Base-by-base conservation (phyloP, 2,797 vertebrate genomes). In the Corythornis leucogaster region DNA sequence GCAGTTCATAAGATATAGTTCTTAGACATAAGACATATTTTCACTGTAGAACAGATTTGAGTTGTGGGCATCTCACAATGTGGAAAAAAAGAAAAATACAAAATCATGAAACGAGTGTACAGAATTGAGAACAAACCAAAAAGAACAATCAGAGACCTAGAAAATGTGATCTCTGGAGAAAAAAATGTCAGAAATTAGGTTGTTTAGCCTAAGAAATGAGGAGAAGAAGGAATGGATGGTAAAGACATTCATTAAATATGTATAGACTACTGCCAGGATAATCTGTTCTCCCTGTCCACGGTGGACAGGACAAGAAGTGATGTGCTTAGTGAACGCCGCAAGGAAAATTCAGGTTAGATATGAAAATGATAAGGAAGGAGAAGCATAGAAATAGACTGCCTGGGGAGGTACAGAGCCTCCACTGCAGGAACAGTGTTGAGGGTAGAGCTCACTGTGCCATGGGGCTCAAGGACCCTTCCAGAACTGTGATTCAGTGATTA, bases 341-440 rank as follows among this genome's bases (percentile, higher is more conserved):
- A 91, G 68, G 43, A 94, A 88, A 79, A 59, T 45, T 92, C 85
- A 84, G 45, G 61, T 80, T 85, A 80, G 71, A 67, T 77, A 82
- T 74, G 63, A 80, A 92, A 91, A 87, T 68, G 12, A 35, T 83
- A 80, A 70, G 59, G 78, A 53, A 67, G 28, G 43, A 95, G 55
- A 88, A 84, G 68, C 20, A 61, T 11, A 91, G 83, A 91, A 94
- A 81, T 63, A 84, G 75, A 54, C n/a, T 80, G 67, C 31, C 55
- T 88, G 35, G 8, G 59, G 64, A 86, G 5, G 18, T 57, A 46
- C 46, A 51, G 76, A 63, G n/a, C 18, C n/a, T 93, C 45, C 38
- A 6, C 46, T 0, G 0, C 35, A 46, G 67, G 35, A 76, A 33
- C 22, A 40, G 28, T 21, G 5, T 38, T 59, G 38, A 84, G 10